Conservation (phyloP, 2,113 vertebrate genomes). For the Notothenia rossii region DNA sequence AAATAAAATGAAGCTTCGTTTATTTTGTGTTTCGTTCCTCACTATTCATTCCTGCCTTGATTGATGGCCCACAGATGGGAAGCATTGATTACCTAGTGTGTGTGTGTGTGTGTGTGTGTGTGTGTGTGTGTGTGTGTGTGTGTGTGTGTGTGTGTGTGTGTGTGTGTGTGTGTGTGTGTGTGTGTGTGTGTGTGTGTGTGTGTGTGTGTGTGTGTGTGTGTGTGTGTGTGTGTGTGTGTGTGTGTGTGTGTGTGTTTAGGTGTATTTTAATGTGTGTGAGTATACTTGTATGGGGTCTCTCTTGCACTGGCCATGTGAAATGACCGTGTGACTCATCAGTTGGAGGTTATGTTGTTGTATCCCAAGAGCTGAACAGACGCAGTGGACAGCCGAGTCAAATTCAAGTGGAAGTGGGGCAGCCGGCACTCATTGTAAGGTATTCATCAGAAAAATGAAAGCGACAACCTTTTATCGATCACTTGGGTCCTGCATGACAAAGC, state of each 20-base stretch:
- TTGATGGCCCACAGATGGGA: constrained; percentile 61
- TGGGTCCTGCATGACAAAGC: not conserved
- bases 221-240: too few relatives aligned
- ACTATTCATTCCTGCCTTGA: constrained; percentile 64
- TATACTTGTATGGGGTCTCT: constrained; percentile 14
- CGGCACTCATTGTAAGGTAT: constrained; percentile 9
- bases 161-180: too few relatives aligned
- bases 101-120: constrained; percentile 13
- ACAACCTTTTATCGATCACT: constrained; percentile 1
- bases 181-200: too few relatives aligned
- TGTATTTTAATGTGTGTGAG: too few relatives aligned
- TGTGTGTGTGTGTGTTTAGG: not conserved
- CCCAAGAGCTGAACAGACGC: constrained; percentile 19
- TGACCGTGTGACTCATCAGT: constrained; percentile 46
- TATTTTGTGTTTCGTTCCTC: constrained; percentile 66
- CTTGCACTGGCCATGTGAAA: constrained; percentile 31
- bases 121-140: constrained; percentile 15
- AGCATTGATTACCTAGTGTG: constrained; percentile 52
- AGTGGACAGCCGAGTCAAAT: constrained; percentile 15
- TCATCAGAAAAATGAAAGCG: constrained; percentile 29
- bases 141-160: not conserved
- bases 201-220: not conserved
- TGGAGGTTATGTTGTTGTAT: constrained; percentile 19
- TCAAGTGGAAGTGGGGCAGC: constrained; percentile 18
- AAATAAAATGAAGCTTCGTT: constrained; percentile 80